A percentile compares a stretch with the other conserved stretches of the same genome.
Evolutionary conservation across 2,797 vertebrate species (phyloP).

Genomic region (Helarctos malayanus): DNA sequence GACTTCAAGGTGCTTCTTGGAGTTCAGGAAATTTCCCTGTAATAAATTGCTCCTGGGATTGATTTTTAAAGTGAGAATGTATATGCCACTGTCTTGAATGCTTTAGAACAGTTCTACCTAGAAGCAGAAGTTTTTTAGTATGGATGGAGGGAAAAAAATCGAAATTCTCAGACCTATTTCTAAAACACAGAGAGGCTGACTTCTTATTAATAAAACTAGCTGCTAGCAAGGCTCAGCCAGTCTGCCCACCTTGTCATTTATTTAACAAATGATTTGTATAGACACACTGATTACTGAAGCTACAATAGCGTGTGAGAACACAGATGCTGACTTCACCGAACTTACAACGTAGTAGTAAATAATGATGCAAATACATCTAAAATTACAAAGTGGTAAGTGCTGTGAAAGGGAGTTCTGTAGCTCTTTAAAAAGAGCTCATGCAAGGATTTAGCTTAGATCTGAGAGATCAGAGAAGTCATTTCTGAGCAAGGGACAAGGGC

Average conservation of each 20-base stretch:
- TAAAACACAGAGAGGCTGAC: not conserved
- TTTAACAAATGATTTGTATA: constrained; percentile 43
- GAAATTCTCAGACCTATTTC: constrained; percentile 2
- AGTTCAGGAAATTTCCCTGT: constrained; percentile 84
- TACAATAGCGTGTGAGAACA: not conserved
- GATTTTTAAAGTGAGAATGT: constrained; percentile 83
- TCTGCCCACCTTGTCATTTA: not conserved
- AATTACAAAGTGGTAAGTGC: not conserved
- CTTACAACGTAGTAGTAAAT: not conserved
- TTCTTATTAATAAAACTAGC: constrained; percentile 29
- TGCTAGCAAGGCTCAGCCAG: not conserved
- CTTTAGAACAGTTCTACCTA: constrained; percentile 54
- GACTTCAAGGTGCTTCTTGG: constrained; percentile 86
- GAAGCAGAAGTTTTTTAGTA: constrained; percentile 17
- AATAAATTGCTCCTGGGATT: constrained; percentile 85
- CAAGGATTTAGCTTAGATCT: constrained; percentile 13
- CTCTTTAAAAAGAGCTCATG: not conserved
- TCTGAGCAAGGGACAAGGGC: not conserved
- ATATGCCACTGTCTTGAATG: constrained; percentile 73
- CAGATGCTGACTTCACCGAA: not conserved
- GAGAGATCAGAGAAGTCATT: not conserved
- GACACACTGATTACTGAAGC: not conserved
- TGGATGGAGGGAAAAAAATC: constrained; percentile 4
- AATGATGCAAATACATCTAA: not conserved
- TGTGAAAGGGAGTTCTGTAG: not conserved